These are phyloP conservation scores for Kradibia gibbosae DNA, from an alignment of 1,140 invertebrate species.

Conservation along the genomic window DNA sequence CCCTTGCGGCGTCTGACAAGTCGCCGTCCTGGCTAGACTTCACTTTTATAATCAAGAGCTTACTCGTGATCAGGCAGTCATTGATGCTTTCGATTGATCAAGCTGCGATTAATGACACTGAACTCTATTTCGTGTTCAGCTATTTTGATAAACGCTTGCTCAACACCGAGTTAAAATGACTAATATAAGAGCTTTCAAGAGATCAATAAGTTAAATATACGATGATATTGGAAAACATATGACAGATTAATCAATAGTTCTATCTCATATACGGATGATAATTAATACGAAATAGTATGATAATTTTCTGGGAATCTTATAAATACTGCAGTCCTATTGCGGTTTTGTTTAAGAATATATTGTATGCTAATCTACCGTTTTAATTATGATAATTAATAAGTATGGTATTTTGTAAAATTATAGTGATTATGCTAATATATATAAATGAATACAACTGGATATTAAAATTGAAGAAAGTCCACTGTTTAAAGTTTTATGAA, in stretches of 20 bases:
- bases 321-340: background rate
- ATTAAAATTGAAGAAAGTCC: too few relatives aligned
- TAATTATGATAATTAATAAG: background rate
- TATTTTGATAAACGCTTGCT: background rate
- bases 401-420: too few relatives aligned
- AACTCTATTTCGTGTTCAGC: background rate
- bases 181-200: background rate
- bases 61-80: background rate
- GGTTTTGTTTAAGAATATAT: background rate
- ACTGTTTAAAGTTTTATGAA: too few relatives aligned
- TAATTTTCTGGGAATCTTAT: background rate
- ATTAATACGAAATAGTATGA: background rate
- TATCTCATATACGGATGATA: background rate
- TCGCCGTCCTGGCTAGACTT: slow-evolving; percentile 58
- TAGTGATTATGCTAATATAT: too few relatives aligned
- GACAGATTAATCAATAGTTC: background rate
- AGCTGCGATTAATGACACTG: slow-evolving; percentile 14
- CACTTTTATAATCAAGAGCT: slow-evolving; percentile 31
- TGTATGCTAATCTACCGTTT: background rate
- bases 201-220: background rate
- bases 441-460: too few relatives aligned
- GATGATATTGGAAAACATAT: background rate
- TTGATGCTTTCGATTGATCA: background rate
- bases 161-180: background rate
- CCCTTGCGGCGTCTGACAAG: slow-evolving; percentile 49